These are phyloP conservation scores for Megaleporinus macrocephalus DNA, from an alignment of 2,113 vertebrate species.

Conservation along the genomic window DNA sequence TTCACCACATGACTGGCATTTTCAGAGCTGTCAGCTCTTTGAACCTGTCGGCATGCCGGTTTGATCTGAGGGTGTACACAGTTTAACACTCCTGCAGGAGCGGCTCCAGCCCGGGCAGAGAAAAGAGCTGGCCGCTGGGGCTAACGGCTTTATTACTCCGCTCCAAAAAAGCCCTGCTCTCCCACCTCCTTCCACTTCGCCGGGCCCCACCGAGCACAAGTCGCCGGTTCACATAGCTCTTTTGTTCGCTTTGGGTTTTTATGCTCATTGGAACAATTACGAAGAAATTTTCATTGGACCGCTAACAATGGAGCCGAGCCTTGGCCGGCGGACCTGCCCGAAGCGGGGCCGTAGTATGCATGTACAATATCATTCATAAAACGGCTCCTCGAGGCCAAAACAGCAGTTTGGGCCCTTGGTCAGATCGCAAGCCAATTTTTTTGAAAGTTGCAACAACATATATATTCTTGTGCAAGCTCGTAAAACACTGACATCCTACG, in stretches of 20 bases:
- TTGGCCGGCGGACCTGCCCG: slow-evolving; percentile 9
- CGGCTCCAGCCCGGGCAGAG: slow-evolving; percentile 41
- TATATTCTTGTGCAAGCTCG: slow-evolving; percentile 23
- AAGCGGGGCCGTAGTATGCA: background rate
- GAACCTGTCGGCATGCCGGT: slow-evolving; percentile 74
- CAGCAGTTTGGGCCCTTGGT: slow-evolving; percentile 31
- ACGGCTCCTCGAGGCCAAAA: slow-evolving; percentile 11
- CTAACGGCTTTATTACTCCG: slow-evolving; percentile 48
- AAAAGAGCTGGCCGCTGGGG: slow-evolving; percentile 44
- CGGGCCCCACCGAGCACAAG: slow-evolving; percentile 22
- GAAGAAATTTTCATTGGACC: slow-evolving; percentile 40
- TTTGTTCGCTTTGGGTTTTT: slow-evolving; percentile 43
- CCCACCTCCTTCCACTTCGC: background rate
- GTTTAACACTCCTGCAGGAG: slow-evolving; percentile 64
- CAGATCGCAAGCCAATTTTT: slow-evolving; percentile 31
- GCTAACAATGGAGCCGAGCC: slow-evolving; percentile 22
- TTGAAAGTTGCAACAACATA: slow-evolving; percentile 31
- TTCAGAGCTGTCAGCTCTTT: slow-evolving; percentile 80
- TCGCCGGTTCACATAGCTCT: slow-evolving; percentile 29
- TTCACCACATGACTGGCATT: slow-evolving; percentile 71
- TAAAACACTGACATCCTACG: slow-evolving; percentile 17
- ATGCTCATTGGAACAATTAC: slow-evolving; percentile 38
- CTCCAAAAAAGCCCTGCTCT: slow-evolving; percentile 24
- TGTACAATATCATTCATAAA: slow-evolving; percentile 49
- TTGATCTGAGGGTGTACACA: slow-evolving; percentile 75